Conservation (phyloP, 2,113 vertebrate species). For the Nothobranchius kuhntae region DNA sequence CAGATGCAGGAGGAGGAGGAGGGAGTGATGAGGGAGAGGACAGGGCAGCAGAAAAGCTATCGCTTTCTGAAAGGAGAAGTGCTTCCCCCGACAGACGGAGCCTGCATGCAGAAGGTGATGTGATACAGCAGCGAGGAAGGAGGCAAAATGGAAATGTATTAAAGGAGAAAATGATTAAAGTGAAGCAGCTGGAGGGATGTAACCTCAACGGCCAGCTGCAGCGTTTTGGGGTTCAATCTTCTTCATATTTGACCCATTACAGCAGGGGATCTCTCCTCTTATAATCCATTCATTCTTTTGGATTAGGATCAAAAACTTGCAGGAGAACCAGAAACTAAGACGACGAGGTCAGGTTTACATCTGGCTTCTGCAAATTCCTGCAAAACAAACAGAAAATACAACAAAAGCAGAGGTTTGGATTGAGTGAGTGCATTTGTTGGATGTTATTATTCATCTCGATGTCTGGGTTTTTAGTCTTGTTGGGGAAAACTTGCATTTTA, state of each 20-base stretch:
- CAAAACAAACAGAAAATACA: slow-evolving; percentile 1
- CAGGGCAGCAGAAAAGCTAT: slow-evolving; percentile 61
- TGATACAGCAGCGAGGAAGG: slow-evolving; percentile 22
- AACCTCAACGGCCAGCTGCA: slow-evolving; percentile 7
- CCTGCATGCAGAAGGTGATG: slow-evolving; percentile 70
- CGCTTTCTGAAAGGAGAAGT: slow-evolving; percentile 73
- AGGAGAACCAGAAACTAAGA: neutral
- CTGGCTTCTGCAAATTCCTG: neutral
- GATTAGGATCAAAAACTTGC: neutral
- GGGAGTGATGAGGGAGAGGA: neutral
- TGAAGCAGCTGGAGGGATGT: slow-evolving; percentile 4
- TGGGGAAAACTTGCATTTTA: neutral
- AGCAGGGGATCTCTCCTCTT: slow-evolving; percentile 26
- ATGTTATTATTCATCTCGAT: slow-evolving; percentile 5
- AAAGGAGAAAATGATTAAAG: neutral
- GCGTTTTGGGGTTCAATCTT: slow-evolving; percentile 34
- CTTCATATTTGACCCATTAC: slow-evolving; percentile 35
- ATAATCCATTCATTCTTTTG: no score
- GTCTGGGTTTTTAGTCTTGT: slow-evolving; percentile 10
- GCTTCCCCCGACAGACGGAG: slow-evolving; percentile 69
- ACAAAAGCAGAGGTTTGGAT: neutral
- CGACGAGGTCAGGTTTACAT: neutral
- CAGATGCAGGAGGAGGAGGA: neutral
- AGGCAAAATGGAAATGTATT: neutral
- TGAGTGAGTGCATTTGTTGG: neutral